phyloP scores from a whole-genome alignment of 2,797 vertebrate species.

The Lophura swinhoii region DNA sequence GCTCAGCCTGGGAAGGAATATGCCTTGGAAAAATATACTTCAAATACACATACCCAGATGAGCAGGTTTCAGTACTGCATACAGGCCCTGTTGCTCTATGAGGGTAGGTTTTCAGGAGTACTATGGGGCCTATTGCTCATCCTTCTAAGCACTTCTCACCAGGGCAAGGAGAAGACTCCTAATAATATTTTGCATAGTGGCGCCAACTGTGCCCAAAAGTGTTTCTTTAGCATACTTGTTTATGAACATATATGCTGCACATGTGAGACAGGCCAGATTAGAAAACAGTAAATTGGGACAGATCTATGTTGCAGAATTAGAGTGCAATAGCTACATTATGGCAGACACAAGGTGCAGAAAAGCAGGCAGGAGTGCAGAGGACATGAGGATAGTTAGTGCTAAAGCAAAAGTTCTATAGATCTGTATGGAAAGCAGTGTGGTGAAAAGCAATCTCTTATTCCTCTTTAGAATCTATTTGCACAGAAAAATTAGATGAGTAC shows the following conservation, averaged over 20 bases:
- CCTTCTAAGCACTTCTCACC: background rate
- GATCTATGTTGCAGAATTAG: background rate
- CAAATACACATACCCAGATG: background rate
- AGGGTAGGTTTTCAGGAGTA: background rate
- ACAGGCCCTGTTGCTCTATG: background rate
- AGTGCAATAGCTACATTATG: background rate
- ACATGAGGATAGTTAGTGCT: background rate
- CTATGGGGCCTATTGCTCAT: background rate
- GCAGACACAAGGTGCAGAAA: background rate
- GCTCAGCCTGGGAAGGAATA: background rate
- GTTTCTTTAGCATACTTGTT: background rate
- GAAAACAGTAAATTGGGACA: background rate
- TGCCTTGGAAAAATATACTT: background rate
- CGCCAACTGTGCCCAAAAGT: background rate
- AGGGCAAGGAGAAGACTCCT: background rate
- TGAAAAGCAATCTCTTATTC: background rate
- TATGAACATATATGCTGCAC: background rate
- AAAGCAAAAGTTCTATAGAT: background rate
- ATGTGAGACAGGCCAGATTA: background rate
- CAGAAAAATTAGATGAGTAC: background rate
- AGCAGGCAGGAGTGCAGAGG: background rate
- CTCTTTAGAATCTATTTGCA: background rate
- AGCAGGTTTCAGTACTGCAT: background rate
- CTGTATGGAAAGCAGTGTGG: background rate
- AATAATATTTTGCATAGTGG: background rate